Percentiles rank a stretch among this genome's conserved stretches.
Evolutionary conservation across 2,888 invertebrate genomes (phyloP).

Genomic region (Flexamia atlantica): DNA sequence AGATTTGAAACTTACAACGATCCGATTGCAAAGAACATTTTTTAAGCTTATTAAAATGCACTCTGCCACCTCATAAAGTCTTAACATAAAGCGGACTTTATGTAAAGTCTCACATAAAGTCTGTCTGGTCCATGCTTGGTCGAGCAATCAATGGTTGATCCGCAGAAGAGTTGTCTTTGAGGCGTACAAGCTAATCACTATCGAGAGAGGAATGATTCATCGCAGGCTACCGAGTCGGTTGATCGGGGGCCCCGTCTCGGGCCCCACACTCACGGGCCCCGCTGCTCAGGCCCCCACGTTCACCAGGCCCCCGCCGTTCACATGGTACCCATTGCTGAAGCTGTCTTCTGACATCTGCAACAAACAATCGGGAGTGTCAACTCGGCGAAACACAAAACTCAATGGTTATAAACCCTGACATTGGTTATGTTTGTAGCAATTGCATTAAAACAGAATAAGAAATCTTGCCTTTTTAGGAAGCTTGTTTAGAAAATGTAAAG

Average conservation of each 20-base stretch:
- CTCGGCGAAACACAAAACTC: too few species aligned
- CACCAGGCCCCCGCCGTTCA: constrained; percentile 54
- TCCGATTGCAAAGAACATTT: not conserved
- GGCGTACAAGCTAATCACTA: not conserved
- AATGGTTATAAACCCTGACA: too few species aligned
- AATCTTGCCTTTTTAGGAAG: too few species aligned
- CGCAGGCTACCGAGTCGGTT: too few species aligned
- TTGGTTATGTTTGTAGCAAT: too few species aligned
- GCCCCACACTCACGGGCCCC: not conserved
- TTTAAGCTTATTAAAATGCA: not conserved
- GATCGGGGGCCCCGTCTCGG: too few species aligned
- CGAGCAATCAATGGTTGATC: not conserved
- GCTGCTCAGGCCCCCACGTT: constrained; percentile 45
- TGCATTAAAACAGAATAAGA: too few species aligned
- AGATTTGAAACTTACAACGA: not conserved
- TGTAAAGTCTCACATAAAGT: too few species aligned
- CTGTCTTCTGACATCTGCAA: constrained; percentile 49
- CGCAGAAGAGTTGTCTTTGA: not conserved
- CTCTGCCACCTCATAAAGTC: not conserved
- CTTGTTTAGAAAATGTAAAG: too few species aligned
- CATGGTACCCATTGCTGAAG: constrained; percentile 15
- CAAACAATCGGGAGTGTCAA: not conserved
- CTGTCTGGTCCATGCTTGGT: too few species aligned
- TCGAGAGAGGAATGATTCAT: constrained; percentile 43
- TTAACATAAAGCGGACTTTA: not conserved